Base-by-base conservation (phyloP, 1,140 invertebrate genomes). In the Myzus persicae region DNA sequence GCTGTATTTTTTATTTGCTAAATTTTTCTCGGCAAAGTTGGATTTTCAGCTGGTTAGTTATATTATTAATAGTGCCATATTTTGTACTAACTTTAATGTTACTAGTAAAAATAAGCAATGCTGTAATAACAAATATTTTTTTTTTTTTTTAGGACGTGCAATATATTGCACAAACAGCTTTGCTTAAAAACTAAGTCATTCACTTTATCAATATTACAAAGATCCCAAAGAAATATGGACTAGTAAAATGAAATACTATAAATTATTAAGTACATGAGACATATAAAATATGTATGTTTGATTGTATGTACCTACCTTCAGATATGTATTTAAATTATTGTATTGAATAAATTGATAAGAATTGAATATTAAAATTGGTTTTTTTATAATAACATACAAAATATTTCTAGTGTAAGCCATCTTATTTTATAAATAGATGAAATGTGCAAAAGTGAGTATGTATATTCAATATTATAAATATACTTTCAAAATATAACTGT, bases 71-170 rank as follows among this genome's bases (percentile, higher is more conserved):
- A 18, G 4, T 18, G 18, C 18, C 59, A 40, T 51, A 51, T 84
- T 42, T 40, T 84, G 11, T 42, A 11, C 3, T 4, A n/a, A n/a
- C n/a, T 26, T 14, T 81, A n/a, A 88, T 26, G 26, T n/a, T 38
- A 20, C 22, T 54, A 59, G 36, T 54, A 59, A 26, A n/a, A 26
- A 40, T 59, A 54, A 48, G 59, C 38, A 90, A 40, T 31, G 6
- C 24, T 24, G 4, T 51, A 51, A 90, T 48, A 59, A 54, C 24
- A 51, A 51, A 8, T 24, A 88, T 48, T 36, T 38, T 42, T 59
- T 59, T 38, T 54, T 22, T 91, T 91, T 81, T 92, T 82, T 92
- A 92, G 90, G 67, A 48, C 31, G 67, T 38, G 90, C 67, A 92
- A 92, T 82, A 81, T 6, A 82, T 2, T 38, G 18, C 82, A 46